A percentile compares a stretch with the other conserved stretches of the same genome.
Evolutionary conservation across 1,140 invertebrate genomes (phyloP).

Genomic region (Caerostris darwini): DNA sequence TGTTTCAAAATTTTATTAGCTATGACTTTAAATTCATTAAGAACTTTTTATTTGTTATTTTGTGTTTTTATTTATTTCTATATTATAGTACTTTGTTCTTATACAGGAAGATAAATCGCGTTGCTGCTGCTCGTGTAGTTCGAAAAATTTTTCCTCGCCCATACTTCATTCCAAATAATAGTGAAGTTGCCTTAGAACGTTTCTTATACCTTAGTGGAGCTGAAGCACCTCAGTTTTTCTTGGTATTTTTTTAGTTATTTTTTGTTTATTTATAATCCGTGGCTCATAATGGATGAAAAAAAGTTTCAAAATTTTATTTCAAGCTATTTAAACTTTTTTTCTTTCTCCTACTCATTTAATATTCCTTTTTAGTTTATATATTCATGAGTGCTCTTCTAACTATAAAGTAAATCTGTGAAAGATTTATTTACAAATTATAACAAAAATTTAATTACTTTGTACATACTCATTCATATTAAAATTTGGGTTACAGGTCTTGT

Average conservation of each 20-base stretch:
- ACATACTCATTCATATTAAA: too few relatives aligned
- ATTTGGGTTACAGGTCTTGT: too few relatives aligned
- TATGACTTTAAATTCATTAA: too few relatives aligned
- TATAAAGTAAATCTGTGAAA: too few relatives aligned
- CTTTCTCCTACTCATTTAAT: too few relatives aligned
- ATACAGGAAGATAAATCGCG: constrained; percentile 87
- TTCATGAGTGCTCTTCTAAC: too few relatives aligned
- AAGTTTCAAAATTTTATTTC: neutral
- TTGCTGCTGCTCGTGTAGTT: constrained; percentile 86
- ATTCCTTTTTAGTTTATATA: too few relatives aligned
- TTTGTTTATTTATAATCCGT: neutral
- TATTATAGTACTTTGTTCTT: constrained; percentile 68
- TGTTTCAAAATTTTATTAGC: too few relatives aligned
- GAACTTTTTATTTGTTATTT: neutral
- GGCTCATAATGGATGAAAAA: neutral
- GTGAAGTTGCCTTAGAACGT: constrained; percentile 87
- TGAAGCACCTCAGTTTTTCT: constrained; percentile 84
- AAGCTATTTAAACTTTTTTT: too few relatives aligned
- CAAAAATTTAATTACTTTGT: too few relatives aligned
- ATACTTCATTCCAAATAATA: constrained; percentile 85
- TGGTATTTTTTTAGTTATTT: constrained; percentile 82
- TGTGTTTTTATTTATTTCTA: constrained; percentile 16
- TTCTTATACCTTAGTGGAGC: constrained; percentile 88
- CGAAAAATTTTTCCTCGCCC: constrained; percentile 85
- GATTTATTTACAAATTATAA: too few relatives aligned